Percentiles rank a stretch among this genome's conserved stretches.
These are phyloP conservation scores for Zosterops borbonicus DNA, from an alignment of 2,113 vertebrate genomes.

Conservation along the genomic window DNA sequence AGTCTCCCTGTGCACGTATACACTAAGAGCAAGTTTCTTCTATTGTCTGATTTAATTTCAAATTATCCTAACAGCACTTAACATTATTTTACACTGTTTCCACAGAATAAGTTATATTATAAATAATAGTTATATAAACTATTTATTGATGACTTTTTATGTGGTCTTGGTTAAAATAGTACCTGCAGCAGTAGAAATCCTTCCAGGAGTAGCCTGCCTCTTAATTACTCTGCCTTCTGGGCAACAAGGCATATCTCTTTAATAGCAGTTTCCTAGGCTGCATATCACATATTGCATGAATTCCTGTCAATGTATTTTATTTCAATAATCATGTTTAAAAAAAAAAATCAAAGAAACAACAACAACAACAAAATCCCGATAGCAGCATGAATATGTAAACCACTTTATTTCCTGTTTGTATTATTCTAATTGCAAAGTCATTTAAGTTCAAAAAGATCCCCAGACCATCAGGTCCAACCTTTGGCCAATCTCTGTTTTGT, in stretches of 20 bases:
- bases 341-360: neutral
- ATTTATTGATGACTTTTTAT: slow-evolving; percentile 68
- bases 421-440: neutral
- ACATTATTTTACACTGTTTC: slow-evolving; percentile 37
- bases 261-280: slow-evolving; percentile 5
- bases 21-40: slow-evolving; percentile 7
- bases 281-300: neutral
- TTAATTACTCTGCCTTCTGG: neutral
- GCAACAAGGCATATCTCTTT: slow-evolving; percentile 45
- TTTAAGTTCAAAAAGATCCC: neutral
- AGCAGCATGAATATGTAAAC: slow-evolving; percentile 10
- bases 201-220: neutral
- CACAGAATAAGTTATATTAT: neutral
- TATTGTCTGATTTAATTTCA: slow-evolving; percentile 41
- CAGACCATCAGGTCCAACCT: neutral
- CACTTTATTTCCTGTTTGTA: slow-evolving; percentile 13
- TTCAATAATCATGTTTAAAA: neutral
- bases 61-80: slow-evolving; percentile 3
- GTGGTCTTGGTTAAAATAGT: slow-evolving; percentile 56
- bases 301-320: neutral
- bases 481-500: neutral
- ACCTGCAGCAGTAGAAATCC: neutral
- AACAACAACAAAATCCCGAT: neutral
- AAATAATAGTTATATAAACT: slow-evolving; percentile 22
- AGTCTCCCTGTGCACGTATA: neutral